Conservation (phyloP, 1,140 invertebrate species). For the Cardiocondyla obscurior region DNA sequence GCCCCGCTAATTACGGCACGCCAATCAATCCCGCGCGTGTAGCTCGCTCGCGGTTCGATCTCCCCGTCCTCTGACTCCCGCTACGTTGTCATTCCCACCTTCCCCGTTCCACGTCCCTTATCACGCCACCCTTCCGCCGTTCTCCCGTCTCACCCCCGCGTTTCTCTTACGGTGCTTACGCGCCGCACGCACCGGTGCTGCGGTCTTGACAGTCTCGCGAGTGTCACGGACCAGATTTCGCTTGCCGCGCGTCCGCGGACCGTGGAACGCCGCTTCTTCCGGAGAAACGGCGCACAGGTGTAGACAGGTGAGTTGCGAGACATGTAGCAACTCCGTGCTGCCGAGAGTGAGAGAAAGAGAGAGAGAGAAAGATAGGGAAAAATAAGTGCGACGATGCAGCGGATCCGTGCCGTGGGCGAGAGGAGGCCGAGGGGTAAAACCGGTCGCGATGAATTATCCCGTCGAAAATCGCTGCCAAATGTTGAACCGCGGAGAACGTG, state of each 20-base stretch:
- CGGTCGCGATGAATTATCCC: neutral
- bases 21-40: neutral
- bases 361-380: neutral
- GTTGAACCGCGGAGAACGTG: neutral
- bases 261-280: constrained; percentile 39
- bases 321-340: neutral
- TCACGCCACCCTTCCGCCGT: neutral
- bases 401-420: neutral
- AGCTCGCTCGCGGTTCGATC: neutral
- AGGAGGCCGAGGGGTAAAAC: neutral
- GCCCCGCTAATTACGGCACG: neutral
- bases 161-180: neutral
- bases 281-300: constrained; percentile 50
- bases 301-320: constrained; percentile 50
- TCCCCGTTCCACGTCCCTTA: constrained; percentile 17
- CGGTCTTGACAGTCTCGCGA: constrained; percentile 48
- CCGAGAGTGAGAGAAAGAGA: neutral
- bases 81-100: neutral
- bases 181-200: neutral
- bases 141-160: neutral
- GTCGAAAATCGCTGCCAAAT: neutral
- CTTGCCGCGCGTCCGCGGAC: constrained; percentile 21
- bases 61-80: neutral
- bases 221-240: constrained; percentile 32
- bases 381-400: neutral